phyloP scores from a whole-genome alignment of 2,113 vertebrate genomes.

The Callocephalon fimbriatum region DNA sequence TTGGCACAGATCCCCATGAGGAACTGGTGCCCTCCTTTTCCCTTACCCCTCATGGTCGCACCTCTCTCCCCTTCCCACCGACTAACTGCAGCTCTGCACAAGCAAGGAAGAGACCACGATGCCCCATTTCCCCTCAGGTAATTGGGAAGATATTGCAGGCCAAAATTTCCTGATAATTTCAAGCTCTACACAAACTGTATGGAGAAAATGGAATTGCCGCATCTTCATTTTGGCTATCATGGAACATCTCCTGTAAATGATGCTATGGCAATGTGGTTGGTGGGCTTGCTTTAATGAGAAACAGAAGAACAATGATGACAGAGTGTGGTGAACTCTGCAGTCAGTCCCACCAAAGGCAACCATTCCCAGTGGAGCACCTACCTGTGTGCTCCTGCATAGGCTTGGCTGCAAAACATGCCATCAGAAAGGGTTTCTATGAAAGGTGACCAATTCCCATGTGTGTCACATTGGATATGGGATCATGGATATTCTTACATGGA shows the following conservation, averaged over 20 bases:
- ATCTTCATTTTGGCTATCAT: background rate
- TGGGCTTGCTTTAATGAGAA: background rate
- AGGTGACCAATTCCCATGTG: background rate
- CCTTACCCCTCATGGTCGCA: fast-evolving
- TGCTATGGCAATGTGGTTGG: background rate
- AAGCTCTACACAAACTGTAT: background rate
- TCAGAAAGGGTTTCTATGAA: background rate
- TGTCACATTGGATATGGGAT: background rate
- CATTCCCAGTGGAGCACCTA: background rate
- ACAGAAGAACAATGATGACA: background rate
- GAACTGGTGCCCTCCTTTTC: too few species aligned
- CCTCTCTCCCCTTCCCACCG: background rate
- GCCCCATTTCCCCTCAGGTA: background rate
- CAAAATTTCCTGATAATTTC: background rate
- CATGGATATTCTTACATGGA: background rate
- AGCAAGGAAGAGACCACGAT: background rate
- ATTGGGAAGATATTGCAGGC: background rate
- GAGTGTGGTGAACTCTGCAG: background rate
- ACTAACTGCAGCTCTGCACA: background rate
- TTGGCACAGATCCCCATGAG: too few species aligned
- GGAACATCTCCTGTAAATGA: background rate
- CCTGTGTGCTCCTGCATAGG: background rate
- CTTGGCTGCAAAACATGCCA: background rate
- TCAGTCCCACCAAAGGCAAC: background rate
- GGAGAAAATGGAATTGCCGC: background rate